A percentile compares a stretch with the other conserved stretches of the same genome.
Conservation (phyloP, 2,888 invertebrate species). For the Helleia helle region DNA sequence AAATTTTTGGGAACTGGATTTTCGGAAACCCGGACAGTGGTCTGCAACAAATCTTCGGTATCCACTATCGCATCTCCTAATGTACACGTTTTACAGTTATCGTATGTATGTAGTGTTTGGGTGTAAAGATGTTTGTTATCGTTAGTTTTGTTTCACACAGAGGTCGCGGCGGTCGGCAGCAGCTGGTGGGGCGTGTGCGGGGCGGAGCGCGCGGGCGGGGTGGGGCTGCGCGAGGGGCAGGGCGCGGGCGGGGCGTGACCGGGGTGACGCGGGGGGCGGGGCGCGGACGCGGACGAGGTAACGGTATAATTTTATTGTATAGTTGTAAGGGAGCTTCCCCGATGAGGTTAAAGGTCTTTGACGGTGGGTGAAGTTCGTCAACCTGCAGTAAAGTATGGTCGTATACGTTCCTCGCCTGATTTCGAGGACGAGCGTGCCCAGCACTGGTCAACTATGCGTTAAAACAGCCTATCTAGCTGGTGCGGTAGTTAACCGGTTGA, state of each 20-base stretch:
- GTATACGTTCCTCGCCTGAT: too few species aligned
- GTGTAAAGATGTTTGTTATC: neutral
- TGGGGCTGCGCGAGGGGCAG: neutral
- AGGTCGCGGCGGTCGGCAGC: conserved; percentile 19
- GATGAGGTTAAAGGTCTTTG: too few species aligned
- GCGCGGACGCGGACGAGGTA: neutral
- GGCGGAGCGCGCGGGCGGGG: neutral
- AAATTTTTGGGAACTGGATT: too few species aligned
- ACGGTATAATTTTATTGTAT: neutral
- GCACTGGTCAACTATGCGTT: too few species aligned
- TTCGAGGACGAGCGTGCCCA: too few species aligned
- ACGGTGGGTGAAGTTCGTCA: too few species aligned
- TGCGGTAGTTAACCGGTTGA: too few species aligned
- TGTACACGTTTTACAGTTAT: neutral
- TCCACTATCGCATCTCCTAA: neutral
- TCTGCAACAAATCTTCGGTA: too few species aligned
- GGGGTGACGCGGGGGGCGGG: neutral
- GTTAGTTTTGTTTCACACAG: conserved; percentile 5
- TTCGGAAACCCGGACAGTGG: too few species aligned
- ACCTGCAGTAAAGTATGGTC: too few species aligned
- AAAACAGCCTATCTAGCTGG: too few species aligned
- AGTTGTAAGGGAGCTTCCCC: too few species aligned
- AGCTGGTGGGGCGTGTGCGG: conserved; percentile 13
- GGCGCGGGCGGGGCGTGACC: neutral
- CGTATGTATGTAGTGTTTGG: neutral